A percentile compares a stretch with the other conserved stretches of the same genome.
phyloP scores from a whole-genome alignment of 2,113 vertebrate genomes.

The Calidris pugnax region DNA sequence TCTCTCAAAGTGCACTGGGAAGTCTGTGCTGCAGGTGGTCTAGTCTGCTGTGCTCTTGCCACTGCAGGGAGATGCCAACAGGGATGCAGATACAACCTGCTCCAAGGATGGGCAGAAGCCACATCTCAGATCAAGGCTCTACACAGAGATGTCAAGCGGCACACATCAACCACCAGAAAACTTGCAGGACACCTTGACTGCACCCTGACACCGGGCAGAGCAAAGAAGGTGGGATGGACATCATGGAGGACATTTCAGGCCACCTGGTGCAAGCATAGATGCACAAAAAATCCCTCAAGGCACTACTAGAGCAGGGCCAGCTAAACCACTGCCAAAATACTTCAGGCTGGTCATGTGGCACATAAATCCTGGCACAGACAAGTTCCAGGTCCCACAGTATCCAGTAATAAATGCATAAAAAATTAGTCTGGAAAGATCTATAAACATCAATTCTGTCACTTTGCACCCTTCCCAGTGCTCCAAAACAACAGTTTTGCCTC shows the following conservation, averaged over 20 bases:
- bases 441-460: not conserved
- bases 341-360: not conserved
- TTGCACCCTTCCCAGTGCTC: not conserved
- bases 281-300: not conserved
- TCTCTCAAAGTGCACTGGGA: not conserved
- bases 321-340: not conserved
- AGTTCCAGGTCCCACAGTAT: not conserved
- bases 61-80: not conserved
- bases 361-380: not conserved
- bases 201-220: rapidly evolving
- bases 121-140: not conserved
- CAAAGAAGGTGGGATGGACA: not conserved
- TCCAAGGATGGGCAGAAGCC: not conserved
- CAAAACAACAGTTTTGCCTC: not conserved
- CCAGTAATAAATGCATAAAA: not conserved
- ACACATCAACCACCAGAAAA: not conserved
- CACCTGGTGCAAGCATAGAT: not conserved
- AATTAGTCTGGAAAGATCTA: not conserved
- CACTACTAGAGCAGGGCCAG: not conserved
- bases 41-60: rapidly evolving
- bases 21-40: not conserved
- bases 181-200: not conserved
- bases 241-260: rapidly evolving
- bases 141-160: not conserved
- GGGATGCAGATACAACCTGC: not conserved